These are phyloP conservation scores for Labeo calbasu DNA, from an alignment of 2,797 vertebrate genomes.

Conservation along the genomic window DNA sequence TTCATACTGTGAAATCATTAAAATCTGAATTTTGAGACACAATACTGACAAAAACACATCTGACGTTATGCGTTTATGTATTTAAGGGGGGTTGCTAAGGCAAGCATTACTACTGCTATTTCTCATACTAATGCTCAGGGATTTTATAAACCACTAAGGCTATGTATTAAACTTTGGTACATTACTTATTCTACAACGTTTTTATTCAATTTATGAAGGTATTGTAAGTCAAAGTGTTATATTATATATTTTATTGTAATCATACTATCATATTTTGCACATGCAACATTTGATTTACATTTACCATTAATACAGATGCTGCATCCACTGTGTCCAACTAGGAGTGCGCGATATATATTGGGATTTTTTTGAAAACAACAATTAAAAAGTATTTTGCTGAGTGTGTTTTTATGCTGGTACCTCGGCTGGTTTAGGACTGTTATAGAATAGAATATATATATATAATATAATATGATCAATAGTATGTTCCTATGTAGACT, in stretches of 20 bases:
- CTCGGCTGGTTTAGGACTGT: neutral
- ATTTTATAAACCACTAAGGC: neutral
- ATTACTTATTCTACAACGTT: neutral
- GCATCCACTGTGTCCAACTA: neutral
- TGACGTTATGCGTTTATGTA: neutral
- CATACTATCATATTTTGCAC: neutral
- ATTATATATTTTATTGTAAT: neutral
- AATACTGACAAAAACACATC: neutral
- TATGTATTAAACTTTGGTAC: neutral
- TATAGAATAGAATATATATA: neutral
- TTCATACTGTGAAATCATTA: conserved; percentile 46
- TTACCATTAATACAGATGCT: neutral
- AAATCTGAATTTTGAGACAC: conserved; percentile 25
- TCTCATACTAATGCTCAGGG: neutral
- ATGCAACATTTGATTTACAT: neutral
- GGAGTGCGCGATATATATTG: neutral
- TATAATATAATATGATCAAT: too few species aligned
- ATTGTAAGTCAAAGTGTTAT: neutral
- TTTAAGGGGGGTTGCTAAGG: neutral
- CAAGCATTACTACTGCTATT: neutral
- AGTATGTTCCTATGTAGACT: too few species aligned
- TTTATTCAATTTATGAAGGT: neutral
- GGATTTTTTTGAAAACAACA: neutral
- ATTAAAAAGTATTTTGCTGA: neutral
- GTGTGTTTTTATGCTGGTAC: neutral